Conservation (phyloP, 1,140 invertebrate species). For the Drosophila kikkawai region DNA sequence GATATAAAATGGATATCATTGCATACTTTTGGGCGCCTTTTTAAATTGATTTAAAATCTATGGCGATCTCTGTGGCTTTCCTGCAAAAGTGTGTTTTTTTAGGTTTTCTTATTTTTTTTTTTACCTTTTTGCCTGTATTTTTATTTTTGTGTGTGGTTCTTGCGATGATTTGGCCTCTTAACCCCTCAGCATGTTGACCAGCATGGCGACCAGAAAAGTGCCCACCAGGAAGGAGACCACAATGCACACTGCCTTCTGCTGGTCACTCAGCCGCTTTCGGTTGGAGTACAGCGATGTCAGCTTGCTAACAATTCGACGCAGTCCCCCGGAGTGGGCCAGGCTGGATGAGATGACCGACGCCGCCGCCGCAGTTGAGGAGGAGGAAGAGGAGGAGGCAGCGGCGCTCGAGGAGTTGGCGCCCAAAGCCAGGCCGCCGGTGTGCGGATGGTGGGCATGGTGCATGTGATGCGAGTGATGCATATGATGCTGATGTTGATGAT, state of each 20-base stretch:
- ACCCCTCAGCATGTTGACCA: conserved; percentile 76
- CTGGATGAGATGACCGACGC: conserved; percentile 27
- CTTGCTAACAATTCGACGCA: conserved; percentile 62
- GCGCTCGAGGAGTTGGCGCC: conserved; percentile 15
- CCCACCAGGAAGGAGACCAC: conserved; percentile 82
- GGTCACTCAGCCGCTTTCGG: conserved; percentile 77
- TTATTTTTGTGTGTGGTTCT: conserved; percentile 1
- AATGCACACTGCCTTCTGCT: conserved; percentile 81
- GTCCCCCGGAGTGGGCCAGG: conserved; percentile 42
- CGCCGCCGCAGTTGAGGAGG: conserved; percentile 25
- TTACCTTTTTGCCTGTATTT: neutral
- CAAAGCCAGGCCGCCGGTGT: conserved; percentile 25
- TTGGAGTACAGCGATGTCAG: conserved; percentile 74
- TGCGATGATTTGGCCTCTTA: conserved; percentile 19
- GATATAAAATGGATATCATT: conserved; percentile 5
- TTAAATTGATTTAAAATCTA: neutral
- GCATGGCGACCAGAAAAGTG: conserved; percentile 77
- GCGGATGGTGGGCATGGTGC: conserved; percentile 68
- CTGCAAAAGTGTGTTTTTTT: conserved; percentile 47
- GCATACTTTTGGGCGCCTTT: neutral
- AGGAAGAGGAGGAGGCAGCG: conserved; percentile 18
- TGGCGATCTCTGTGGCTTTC: conserved; percentile 1
- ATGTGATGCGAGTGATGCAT: conserved; percentile 73
- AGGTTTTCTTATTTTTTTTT: conserved; percentile 3
- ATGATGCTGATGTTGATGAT: conserved; percentile 71